Evolutionary conservation across 1,140 invertebrate species (phyloP), one percentile per base, ranked within the genome.

Genomic region (Drosophila mojavensis): DNA sequence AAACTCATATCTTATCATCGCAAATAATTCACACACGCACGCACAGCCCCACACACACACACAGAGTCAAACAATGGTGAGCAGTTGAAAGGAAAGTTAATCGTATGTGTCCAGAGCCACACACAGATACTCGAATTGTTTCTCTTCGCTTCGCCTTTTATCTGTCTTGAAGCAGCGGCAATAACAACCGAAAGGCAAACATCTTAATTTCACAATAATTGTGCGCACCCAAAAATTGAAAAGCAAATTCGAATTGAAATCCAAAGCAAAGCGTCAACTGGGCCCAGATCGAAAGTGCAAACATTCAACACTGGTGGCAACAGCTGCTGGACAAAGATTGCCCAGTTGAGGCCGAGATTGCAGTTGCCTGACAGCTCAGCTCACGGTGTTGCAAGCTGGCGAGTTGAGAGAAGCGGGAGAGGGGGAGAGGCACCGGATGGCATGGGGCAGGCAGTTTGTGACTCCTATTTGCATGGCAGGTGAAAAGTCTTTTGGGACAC

Each of bases 191-290:
- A 75, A 53, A 20, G 63, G 30, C 62, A 85, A 85, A 88, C 82
- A 88, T 70, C 83, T 88, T 79, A 88, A 86, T 86, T 85, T 88
- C 82, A 79, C 79, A 86, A 86, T 86, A 82, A 86, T 88, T 86
- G 76, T 75, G 65, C 70, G 26, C 76, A 67, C 69, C 63, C 71
- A 51, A 88, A 86, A 86, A 88, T 83, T 88, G 79, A 86, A 86
- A 82, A 79, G 59, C 64, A 63, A 76, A 73, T 48, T 51, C 47
- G 53, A 72, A 66, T 62, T 58, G 60, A 83, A 83, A 72, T 72
- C 5, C 53, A 55, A 39, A 45, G 56, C 45, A 60, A 65, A 54
- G 43, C 58, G 41, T 24, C 33, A 58, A 45, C 55, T 41, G 10
- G 26, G 50, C 53, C 51, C 69, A 60, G 59, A 43, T 47, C 68